Evolutionary conservation across 1,140 invertebrate genomes (phyloP).

Genomic region (Drosophila miranda): DNA sequence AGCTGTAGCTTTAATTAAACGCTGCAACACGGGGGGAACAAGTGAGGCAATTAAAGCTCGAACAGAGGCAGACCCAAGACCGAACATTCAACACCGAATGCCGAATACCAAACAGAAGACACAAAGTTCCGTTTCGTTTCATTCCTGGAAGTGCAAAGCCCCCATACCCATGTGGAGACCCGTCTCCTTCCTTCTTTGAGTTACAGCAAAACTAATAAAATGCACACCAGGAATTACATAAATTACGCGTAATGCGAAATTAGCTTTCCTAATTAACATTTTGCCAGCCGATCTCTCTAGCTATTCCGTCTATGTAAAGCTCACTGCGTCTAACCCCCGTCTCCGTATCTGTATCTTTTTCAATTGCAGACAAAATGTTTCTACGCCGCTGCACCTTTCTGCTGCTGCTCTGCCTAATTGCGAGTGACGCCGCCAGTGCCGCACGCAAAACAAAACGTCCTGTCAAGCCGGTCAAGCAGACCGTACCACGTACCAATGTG

Average conservation of each 20-base stretch:
- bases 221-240: constrained; percentile 75
- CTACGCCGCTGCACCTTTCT: constrained; percentile 75
- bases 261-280: constrained; percentile 74
- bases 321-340: background rate
- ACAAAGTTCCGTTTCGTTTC: constrained; percentile 62
- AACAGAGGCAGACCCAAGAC: constrained; percentile 30
- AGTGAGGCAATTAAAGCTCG: constrained; percentile 72
- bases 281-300: constrained; percentile 17
- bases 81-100: constrained; percentile 10
- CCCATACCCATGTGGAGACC: constrained; percentile 27
- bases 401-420: constrained; percentile 75
- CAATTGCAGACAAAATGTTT: constrained; percentile 74
- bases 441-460: constrained; percentile 81
- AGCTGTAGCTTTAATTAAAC: constrained; percentile 76
- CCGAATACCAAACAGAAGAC: constrained; percentile 16
- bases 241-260: constrained; percentile 74
- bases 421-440: constrained; percentile 73
- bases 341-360: constrained; percentile 4
- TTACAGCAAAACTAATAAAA: constrained; percentile 64
- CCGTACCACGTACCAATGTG: constrained; percentile 76
- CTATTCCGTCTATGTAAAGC: constrained; percentile 4
- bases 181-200: background rate
- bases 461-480: constrained; percentile 81
- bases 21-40: constrained; percentile 65
- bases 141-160: constrained; percentile 50